phyloP scores from a whole-genome alignment of 1,140 invertebrate species.

The Sinonovacula constricta region DNA sequence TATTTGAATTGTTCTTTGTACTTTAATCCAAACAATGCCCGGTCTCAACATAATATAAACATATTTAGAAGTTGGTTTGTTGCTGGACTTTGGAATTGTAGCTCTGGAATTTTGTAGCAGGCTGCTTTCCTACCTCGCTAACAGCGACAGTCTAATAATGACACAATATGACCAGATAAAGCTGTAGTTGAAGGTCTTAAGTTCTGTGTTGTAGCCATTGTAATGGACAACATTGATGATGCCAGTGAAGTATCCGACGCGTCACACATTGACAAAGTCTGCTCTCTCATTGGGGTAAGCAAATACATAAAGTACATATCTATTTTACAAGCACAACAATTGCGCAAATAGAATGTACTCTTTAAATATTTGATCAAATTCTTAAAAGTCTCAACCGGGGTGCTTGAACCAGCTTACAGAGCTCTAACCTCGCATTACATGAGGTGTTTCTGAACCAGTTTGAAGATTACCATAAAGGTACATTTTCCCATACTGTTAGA shows the following conservation, averaged over 20 bases:
- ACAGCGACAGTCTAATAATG: not conserved
- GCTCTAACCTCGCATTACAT: not conserved
- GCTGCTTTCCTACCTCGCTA: not conserved
- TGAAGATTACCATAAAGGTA: no score
- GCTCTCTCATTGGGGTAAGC: constrained; percentile 80
- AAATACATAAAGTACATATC: not conserved
- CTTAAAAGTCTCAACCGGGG: not conserved
- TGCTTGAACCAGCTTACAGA: no score
- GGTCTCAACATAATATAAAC: not conserved
- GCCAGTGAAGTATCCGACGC: constrained; percentile 75
- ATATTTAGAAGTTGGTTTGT: not conserved
- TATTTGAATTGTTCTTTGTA: no score
- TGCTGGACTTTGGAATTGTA: not conserved
- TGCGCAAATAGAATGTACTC: not conserved
- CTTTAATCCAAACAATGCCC: no score
- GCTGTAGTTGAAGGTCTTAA: not conserved
- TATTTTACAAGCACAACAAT: not conserved
- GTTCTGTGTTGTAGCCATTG: constrained; percentile 68
- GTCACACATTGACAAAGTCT: constrained; percentile 69
- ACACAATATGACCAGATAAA: not conserved
- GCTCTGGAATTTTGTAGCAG: not conserved
- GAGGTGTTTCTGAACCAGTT: not conserved
- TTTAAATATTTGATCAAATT: no score
- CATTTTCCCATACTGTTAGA: no score
- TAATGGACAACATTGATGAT: constrained; percentile 74